phyloP scores from a whole-genome alignment of 2,113 vertebrate genomes.

The Tinamus guttatus region DNA sequence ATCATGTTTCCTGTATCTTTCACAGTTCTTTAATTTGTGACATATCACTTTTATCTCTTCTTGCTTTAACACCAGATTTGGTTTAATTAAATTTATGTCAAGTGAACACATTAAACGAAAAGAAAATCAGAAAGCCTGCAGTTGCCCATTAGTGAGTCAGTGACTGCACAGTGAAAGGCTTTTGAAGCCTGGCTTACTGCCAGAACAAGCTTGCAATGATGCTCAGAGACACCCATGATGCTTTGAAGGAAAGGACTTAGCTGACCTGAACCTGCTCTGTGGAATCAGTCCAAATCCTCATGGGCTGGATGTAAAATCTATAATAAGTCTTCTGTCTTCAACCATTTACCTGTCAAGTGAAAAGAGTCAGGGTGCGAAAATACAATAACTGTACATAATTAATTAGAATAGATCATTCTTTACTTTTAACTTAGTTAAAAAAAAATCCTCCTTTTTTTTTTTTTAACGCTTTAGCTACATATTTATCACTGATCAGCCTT shows the following conservation, averaged over 20 bases:
- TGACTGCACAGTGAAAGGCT: constrained; percentile 83
- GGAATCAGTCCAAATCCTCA: constrained; percentile 83
- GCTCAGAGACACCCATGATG: constrained; percentile 83
- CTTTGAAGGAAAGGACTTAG: constrained; percentile 84
- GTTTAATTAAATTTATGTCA: constrained; percentile 90
- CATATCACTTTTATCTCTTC: constrained; percentile 85
- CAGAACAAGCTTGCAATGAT: constrained; percentile 84
- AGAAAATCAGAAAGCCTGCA: constrained; percentile 86
- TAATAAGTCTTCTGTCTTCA: constrained; percentile 77
- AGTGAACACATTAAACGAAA: constrained; percentile 87
- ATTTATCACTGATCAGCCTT: neutral
- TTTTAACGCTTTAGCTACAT: neutral
- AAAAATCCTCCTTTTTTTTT: neutral
- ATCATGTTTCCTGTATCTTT: constrained; percentile 81
- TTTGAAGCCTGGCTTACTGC: constrained; percentile 87
- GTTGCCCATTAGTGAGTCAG: constrained; percentile 88
- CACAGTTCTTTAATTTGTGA: constrained; percentile 83
- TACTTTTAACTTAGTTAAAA: neutral
- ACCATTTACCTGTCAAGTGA: constrained; percentile 77
- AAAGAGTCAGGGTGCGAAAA: constrained; percentile 49
- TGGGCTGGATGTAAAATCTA: constrained; percentile 78
- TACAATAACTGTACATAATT: constrained; percentile 49
- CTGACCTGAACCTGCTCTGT: constrained; percentile 81
- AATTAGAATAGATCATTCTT: constrained; percentile 46
- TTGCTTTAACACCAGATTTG: constrained; percentile 86